Evolutionary conservation across 2,888 invertebrate genomes (phyloP).

Genomic region (Leptinotarsa rubiginosa): DNA sequence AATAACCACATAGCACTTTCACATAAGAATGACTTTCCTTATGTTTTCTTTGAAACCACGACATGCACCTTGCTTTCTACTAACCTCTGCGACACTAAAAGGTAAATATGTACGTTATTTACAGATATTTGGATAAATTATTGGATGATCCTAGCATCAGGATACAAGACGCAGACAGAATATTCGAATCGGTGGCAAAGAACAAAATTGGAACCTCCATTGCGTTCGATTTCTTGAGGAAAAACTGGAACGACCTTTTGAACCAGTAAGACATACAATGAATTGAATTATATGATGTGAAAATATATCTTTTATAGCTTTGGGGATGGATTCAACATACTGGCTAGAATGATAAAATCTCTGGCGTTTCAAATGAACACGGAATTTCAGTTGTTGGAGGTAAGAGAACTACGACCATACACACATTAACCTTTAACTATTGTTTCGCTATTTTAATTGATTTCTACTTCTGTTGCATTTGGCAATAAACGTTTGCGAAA

Average conservation of each 20-base stretch:
- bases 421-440: too few relatives aligned
- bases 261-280: conserved; percentile 62
- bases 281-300: conserved; percentile 3
- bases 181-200: conserved; percentile 71
- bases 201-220: conserved; percentile 72
- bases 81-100: conserved; percentile 44
- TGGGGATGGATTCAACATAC: conserved; percentile 70
- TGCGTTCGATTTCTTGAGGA: conserved; percentile 72
- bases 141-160: conserved; percentile 67
- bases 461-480: too few relatives aligned
- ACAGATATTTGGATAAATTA: conserved; percentile 58
- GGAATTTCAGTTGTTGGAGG: conserved; percentile 62
- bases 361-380: conserved; percentile 70
- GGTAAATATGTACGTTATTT: conserved; percentile 52
- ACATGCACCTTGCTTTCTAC: conserved; percentile 28
- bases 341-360: conserved; percentile 69
- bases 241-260: conserved; percentile 66
- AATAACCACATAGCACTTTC: too few relatives aligned
- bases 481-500: too few relatives aligned
- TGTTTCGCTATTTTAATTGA: too few relatives aligned
- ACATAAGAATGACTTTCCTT: background rate
- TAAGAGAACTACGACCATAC: conserved; percentile 40
- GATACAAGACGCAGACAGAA: conserved; percentile 73
- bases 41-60: background rate
- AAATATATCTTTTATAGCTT: conserved; percentile 61